A percentile compares a stretch with the other conserved stretches of the same genome.
Conservation (phyloP, 2,113 vertebrate species). For the Abramis brama region DNA sequence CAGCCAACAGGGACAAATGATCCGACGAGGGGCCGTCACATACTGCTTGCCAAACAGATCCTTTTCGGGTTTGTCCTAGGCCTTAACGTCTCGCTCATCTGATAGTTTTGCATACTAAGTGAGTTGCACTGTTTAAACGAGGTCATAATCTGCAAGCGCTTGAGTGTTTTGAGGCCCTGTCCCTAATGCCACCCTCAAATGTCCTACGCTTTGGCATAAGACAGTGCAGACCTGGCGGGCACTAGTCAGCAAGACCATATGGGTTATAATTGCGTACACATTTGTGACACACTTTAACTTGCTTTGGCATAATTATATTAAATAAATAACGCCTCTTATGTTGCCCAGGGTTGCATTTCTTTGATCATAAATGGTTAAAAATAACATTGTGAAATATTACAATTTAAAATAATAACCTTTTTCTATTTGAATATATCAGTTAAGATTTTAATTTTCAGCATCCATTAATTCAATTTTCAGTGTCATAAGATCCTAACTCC, state of each 20-base stretch:
- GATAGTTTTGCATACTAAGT: background rate
- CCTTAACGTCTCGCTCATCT: background rate
- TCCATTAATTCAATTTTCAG: no score
- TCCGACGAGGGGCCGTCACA: background rate
- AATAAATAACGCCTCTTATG: no score
- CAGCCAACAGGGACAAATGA: slow-evolving; percentile 14
- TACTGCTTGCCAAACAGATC: background rate
- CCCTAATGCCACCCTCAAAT: background rate
- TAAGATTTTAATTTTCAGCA: no score
- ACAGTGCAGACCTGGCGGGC: background rate
- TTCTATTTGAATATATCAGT: no score
- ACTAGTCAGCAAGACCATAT: background rate
- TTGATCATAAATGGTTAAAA: no score
- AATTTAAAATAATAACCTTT: no score
- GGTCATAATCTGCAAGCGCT: background rate
- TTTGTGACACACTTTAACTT: no score
- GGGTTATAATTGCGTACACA: no score
- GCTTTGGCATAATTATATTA: no score
- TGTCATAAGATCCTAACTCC: background rate
- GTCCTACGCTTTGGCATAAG: background rate
- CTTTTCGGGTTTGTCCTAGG: background rate
- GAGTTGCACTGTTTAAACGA: background rate
- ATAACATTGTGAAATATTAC: no score
- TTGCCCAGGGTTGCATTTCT: no score
- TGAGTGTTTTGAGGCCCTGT: background rate